These are phyloP conservation scores for Centropristis striata DNA, from an alignment of 2,113 vertebrate genomes.

Conservation along the genomic window DNA sequence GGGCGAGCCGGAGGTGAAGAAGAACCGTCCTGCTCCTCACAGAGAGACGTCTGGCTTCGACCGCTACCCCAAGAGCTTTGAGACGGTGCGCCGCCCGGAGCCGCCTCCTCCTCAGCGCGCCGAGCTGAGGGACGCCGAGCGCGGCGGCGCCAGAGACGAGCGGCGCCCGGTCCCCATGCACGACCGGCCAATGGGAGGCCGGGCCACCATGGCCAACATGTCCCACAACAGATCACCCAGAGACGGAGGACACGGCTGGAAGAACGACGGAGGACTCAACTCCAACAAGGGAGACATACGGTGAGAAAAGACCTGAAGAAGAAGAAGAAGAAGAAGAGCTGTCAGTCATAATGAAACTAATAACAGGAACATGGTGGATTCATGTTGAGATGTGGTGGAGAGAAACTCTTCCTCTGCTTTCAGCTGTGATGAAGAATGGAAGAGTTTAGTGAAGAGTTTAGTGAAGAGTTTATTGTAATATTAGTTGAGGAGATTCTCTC, in stretches of 20 bases:
- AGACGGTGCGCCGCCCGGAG: conserved; percentile 90
- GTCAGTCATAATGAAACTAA: too few species aligned
- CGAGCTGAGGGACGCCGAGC: conserved; percentile 91
- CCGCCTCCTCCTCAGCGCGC: conserved; percentile 83
- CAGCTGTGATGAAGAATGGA: too few species aligned
- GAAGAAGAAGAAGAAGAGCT: too few species aligned
- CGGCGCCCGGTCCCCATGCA: conserved; percentile 91
- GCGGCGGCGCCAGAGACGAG: conserved; percentile 92
- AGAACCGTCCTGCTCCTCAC: conserved; percentile 88
- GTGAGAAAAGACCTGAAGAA: conserved; percentile 77
- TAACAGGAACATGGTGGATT: too few species aligned
- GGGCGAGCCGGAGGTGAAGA: conserved; percentile 92
- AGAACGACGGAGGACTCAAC: conserved; percentile 88
- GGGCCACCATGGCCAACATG: conserved; percentile 84
- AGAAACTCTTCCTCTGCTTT: too few species aligned
- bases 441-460: too few species aligned
- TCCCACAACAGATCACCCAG: conserved; percentile 89
- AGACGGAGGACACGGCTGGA: conserved; percentile 91
- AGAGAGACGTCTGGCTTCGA: conserved; percentile 91
- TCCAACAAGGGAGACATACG: conserved; percentile 92
- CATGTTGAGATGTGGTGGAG: too few species aligned
- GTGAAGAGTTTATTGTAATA: too few species aligned
- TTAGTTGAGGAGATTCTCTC: too few species aligned
- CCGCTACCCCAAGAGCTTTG: conserved; percentile 93
- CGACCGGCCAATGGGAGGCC: conserved; percentile 83